Evolutionary conservation across 2,888 invertebrate genomes (phyloP).

Genomic region (Chelonus formosanus): DNA sequence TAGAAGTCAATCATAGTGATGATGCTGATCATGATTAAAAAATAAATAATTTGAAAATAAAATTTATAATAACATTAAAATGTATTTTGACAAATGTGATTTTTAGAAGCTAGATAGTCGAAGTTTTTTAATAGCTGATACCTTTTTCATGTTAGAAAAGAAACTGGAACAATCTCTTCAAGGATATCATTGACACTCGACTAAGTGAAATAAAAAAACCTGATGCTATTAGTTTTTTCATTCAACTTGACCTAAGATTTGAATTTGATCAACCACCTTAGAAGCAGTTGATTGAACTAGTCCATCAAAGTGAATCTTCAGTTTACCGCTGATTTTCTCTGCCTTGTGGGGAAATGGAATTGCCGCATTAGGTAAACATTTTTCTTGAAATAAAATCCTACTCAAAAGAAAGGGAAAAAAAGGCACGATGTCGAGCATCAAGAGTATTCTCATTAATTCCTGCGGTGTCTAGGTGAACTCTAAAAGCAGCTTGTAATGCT

Average conservation of each 20-base stretch:
- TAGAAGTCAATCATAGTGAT: no score
- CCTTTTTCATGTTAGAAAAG: no score
- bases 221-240: no score
- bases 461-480: not conserved
- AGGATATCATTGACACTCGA: no score
- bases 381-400: conserved; percentile 4
- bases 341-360: conserved; percentile 42
- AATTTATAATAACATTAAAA: no score
- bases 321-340: conserved; percentile 37
- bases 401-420: not conserved
- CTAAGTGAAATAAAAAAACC: no score
- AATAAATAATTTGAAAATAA: no score
- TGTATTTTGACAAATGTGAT: no score
- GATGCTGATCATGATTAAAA: no score
- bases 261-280: not conserved
- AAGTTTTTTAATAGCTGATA: no score
- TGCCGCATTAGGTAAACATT: conserved; percentile 23
- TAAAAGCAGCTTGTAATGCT: conserved; percentile 5
- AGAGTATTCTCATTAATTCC: conserved; percentile 2
- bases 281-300: conserved; percentile 4
- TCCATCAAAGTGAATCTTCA: conserved; percentile 18
- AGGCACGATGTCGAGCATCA: not conserved
- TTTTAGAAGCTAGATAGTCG: no score
- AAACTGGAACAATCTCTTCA: no score
- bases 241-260: not conserved